phyloP scores from a whole-genome alignment of 64 coral and sea anemone species.

The Montipora foliosa region DNA sequence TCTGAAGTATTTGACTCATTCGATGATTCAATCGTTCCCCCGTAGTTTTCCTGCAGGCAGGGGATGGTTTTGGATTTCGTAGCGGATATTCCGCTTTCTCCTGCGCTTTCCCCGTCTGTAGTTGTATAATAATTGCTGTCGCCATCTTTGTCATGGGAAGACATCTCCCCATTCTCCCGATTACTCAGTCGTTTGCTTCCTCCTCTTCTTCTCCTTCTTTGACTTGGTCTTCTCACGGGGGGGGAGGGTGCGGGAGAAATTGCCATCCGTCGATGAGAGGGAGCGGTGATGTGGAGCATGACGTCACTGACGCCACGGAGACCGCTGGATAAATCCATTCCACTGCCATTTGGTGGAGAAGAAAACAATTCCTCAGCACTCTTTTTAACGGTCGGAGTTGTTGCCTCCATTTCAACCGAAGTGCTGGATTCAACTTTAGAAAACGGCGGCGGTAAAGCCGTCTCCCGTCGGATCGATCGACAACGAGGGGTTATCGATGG shows the following conservation, averaged over 20 bases:
- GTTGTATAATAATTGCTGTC: slow-evolving; percentile 61
- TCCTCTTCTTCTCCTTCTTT: slow-evolving; percentile 50
- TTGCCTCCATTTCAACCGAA: slow-evolving; percentile 15
- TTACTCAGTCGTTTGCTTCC: slow-evolving; percentile 38
- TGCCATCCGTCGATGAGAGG: slow-evolving; percentile 83
- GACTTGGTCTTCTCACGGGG: slow-evolving; percentile 53
- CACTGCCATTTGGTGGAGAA: slow-evolving; percentile 24
- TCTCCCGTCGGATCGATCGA: slow-evolving; percentile 25
- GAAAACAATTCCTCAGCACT: slow-evolving; percentile 18
- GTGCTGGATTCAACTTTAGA: slow-evolving; percentile 7
- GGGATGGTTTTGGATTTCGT: neutral
- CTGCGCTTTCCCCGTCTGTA: slow-evolving; percentile 50
- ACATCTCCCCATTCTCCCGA: slow-evolving; percentile 43
- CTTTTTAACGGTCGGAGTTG: slow-evolving; percentile 12
- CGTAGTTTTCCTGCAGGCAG: neutral
- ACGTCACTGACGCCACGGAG: slow-evolving; percentile 75
- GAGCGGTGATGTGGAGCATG: slow-evolving; percentile 77
- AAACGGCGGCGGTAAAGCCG: slow-evolving; percentile 18
- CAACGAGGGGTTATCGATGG: slow-evolving; percentile 88
- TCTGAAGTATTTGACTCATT: slow-evolving; percentile 30
- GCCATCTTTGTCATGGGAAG: slow-evolving; percentile 46
- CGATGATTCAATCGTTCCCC: neutral
- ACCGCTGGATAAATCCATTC: slow-evolving; percentile 76
- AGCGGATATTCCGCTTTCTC: neutral
- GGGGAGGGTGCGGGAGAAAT: slow-evolving; percentile 80